Conservation (phyloP, 2,888 invertebrate species). For the Tenthredo distinguenda region DNA sequence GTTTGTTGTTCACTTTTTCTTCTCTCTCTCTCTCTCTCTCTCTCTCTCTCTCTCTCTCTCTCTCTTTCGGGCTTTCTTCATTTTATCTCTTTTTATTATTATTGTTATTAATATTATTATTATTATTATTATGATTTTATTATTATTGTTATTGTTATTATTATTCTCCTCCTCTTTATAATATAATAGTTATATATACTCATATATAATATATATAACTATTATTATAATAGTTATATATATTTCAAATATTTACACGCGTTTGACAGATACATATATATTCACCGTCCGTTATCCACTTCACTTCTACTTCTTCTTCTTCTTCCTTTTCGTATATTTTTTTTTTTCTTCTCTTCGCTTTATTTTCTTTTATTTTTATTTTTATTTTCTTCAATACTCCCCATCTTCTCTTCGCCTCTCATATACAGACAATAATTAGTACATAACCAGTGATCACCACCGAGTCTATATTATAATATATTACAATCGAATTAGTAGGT, state of each 20-base stretch:
- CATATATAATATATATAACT: neutral
- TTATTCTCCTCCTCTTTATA: neutral
- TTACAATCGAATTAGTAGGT: slow-evolving; percentile 14
- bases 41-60: neutral
- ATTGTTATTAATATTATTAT: neutral
- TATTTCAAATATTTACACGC: slow-evolving; percentile 20
- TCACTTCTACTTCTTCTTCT: neutral
- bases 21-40: neutral
- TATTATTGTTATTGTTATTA: neutral
- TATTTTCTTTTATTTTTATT: too few relatives aligned
- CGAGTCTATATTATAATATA: slow-evolving; percentile 7
- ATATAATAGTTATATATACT: neutral
- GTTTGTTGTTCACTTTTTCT: neutral
- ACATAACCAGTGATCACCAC: slow-evolving; percentile 17
- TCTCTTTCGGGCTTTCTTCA: neutral
- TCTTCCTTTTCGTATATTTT: neutral
- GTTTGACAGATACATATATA: neutral
- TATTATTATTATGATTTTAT: neutral
- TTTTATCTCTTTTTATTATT: neutral
- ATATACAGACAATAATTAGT: neutral
- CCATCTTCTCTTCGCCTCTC: neutral
- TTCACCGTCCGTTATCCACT: neutral
- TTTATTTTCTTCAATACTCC: neutral
- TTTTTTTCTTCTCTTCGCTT: slow-evolving; percentile 1
- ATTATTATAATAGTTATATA: too few relatives aligned